Evolutionary conservation across 2,888 invertebrate species (phyloP).

Genomic region (Heliconius aoede): DNA sequence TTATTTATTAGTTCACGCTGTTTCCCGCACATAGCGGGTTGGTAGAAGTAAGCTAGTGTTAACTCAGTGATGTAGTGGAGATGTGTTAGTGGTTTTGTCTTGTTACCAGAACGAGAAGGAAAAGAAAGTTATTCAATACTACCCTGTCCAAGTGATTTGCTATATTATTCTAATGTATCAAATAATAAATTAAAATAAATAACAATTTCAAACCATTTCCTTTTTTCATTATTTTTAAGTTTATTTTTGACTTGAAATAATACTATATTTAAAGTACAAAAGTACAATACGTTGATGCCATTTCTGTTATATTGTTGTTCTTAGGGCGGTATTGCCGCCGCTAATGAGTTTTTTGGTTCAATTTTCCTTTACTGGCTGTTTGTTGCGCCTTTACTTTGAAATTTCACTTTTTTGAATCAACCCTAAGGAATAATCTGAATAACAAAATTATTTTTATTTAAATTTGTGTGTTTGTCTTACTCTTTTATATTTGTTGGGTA

Average conservation of each 20-base stretch:
- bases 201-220: neutral
- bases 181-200: neutral
- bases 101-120: no score
- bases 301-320: conserved; percentile 9
- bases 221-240: neutral
- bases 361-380: conserved; percentile 50
- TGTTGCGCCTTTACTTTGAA: conserved; percentile 36
- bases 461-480: conserved; percentile 1
- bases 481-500: no score
- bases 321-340: conserved; percentile 24
- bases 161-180: no score
- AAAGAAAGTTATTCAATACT: no score
- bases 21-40: neutral
- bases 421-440: conserved; percentile 38
- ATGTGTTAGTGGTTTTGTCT: neutral
- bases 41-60: neutral
- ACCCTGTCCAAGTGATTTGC: no score
- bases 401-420: conserved; percentile 33
- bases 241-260: neutral
- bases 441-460: conserved; percentile 40
- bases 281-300: neutral
- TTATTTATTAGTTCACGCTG: neutral
- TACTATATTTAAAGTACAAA: neutral
- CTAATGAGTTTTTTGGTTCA: conserved; percentile 58
- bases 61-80: no score